Evolutionary conservation across 2,888 invertebrate genomes (phyloP).

Genomic region (Atherix ibis): DNA sequence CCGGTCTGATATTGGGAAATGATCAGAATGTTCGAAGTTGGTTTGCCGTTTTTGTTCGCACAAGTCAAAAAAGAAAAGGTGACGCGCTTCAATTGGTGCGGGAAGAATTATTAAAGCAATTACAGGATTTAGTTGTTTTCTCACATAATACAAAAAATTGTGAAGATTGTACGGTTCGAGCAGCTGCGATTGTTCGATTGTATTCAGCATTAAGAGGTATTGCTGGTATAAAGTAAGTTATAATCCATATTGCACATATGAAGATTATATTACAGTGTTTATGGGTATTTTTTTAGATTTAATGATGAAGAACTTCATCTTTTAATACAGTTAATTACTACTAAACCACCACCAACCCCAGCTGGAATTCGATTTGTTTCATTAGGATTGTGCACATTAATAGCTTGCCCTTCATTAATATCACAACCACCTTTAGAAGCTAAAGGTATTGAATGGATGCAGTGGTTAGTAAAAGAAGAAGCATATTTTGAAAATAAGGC

Average conservation of each 20-base stretch:
- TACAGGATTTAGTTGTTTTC: slow-evolving; percentile 47
- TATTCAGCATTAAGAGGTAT: slow-evolving; percentile 88
- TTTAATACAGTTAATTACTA: slow-evolving; percentile 70
- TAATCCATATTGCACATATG: not conserved
- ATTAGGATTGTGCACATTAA: slow-evolving; percentile 81
- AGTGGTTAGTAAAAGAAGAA: slow-evolving; percentile 83
- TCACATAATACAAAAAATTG: slow-evolving; percentile 44
- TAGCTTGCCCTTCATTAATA: slow-evolving; percentile 81
- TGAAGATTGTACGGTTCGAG: slow-evolving; percentile 60
- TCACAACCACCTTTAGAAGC: slow-evolving; percentile 64
- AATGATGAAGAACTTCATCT: slow-evolving; percentile 82
- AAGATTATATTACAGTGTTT: no score
- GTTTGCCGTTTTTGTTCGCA: slow-evolving; percentile 83
- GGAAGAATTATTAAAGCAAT: slow-evolving; percentile 55
- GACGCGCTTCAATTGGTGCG: slow-evolving; percentile 45
- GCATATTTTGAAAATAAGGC: slow-evolving; percentile 75
- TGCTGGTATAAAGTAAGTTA: slow-evolving; percentile 67
- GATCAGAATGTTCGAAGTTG: slow-evolving; percentile 80
- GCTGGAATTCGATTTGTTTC: slow-evolving; percentile 88
- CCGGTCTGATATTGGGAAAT: slow-evolving; percentile 75
- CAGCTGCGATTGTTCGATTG: slow-evolving; percentile 73
- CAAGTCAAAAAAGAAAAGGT: slow-evolving; percentile 49
- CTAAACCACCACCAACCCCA: slow-evolving; percentile 75
- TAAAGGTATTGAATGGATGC: slow-evolving; percentile 80
- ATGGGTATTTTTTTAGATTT: no score